Base-by-base conservation (phyloP, 2,113 vertebrate species). In the Montifringilla adamsi region DNA sequence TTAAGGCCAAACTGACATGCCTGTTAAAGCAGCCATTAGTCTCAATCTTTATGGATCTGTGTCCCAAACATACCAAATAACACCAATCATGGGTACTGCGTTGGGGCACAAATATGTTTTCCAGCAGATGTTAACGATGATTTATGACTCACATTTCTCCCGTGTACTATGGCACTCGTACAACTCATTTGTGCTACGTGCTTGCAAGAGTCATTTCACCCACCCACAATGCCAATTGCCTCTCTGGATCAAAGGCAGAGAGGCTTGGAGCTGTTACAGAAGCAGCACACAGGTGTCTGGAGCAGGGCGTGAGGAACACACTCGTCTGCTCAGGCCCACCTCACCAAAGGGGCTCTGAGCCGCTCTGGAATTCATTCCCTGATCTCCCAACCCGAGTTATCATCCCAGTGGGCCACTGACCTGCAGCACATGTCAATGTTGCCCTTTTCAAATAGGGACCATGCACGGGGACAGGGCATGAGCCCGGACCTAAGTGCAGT, bases 141-240 rank as follows among this genome's bases (percentile, higher is more conserved):
- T 96, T 97, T 96, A 95, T 93, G 84, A 90, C 82, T 94, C 95
- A 87, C 67, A 84, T 94, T 96, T 96, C 87, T 85, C 59, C 90
- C 69, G 3, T 92, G 81, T 73, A 83, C 91, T 70, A 28, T 93
- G 93, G 95, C 91, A 93, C 50, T 89, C 28, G 2, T 88, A 93
- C 89, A 96, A 52, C 49, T 93, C 50, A n/a, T 91, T 94, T 94
- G 87, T 82, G 69, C 62, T 90, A 33, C 69, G 62, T 49, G 86
- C 80, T 90, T 69, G 76, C 53, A 79, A 79, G 90, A 93, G 69
- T 79, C 73, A 55, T 87, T 93, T 92, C 89, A 93, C 81, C 53
- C 93, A 74, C 69, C 87, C 77, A 72, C 63, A 63, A 33, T 19
- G 82, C 62, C 41, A 60, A 77, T 72, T 69, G 68, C 68, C 68